Evolutionary conservation across 2,797 vertebrate genomes (phyloP).

Genomic region (Galagoides demidoff): DNA sequence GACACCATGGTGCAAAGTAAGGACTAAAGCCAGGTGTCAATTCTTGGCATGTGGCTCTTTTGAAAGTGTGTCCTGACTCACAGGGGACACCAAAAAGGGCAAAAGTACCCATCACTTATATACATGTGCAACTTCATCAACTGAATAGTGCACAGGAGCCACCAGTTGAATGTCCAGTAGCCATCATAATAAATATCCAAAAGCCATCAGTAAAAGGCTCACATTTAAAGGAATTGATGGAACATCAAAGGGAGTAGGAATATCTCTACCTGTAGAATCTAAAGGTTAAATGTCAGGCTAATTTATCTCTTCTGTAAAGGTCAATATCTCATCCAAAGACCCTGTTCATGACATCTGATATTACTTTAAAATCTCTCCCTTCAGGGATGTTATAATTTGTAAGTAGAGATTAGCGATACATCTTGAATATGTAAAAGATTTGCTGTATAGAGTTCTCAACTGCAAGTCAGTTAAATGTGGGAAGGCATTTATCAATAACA

Average conservation of each 20-base stretch:
- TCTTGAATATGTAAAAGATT: neutral
- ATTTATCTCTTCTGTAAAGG: neutral
- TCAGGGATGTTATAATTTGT: neutral
- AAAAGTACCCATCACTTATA: neutral
- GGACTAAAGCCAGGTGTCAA: neutral
- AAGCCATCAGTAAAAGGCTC: neutral
- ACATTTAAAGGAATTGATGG: neutral
- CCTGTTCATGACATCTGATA: neutral
- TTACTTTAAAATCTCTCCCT: neutral
- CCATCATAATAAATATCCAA: neutral
- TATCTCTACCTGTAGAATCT: neutral
- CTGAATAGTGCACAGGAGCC: neutral
- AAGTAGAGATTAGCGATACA: neutral
- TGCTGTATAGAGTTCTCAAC: neutral
- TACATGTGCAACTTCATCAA: neutral
- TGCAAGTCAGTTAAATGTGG: neutral
- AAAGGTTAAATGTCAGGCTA: neutral
- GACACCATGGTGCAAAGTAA: fast-evolving
- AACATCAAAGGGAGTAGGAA: neutral
- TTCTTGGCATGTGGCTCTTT: neutral
- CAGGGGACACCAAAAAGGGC: neutral
- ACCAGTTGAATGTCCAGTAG: neutral
- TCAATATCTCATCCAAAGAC: neutral
- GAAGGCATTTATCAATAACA: neutral
- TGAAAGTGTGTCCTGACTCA: neutral